Conservation (phyloP, 2,797 vertebrate species). For the Masticophis lateralis region DNA sequence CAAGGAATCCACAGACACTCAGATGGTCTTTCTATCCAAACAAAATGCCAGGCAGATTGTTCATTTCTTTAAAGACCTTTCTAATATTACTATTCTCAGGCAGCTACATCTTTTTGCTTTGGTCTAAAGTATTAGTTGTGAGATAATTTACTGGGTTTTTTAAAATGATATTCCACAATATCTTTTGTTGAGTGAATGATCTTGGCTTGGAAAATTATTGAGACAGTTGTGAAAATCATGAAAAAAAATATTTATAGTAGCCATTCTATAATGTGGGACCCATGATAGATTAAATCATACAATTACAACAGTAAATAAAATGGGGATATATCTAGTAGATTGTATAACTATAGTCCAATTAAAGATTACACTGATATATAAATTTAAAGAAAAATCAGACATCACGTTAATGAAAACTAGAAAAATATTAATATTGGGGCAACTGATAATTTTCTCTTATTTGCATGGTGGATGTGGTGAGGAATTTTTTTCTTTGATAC, state of each 20-base stretch:
- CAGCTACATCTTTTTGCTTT: constrained; percentile 17
- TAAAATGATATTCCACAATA: neutral
- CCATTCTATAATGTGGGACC: too few species aligned
- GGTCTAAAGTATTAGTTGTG: constrained; percentile 27
- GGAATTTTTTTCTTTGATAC: neutral
- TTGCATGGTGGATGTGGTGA: neutral
- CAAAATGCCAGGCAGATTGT: constrained; percentile 44
- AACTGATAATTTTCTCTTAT: neutral
- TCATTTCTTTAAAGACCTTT: constrained; percentile 57
- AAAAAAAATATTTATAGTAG: neutral
- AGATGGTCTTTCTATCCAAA: constrained; percentile 48
- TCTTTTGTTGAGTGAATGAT: neutral
- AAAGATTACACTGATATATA: neutral
- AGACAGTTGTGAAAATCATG: neutral
- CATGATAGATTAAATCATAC: too few species aligned
- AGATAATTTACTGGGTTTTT: neutral
- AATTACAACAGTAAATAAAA: neutral
- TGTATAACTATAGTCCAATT: neutral
- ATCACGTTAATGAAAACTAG: neutral
- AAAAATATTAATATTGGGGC: neutral
- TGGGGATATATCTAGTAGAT: neutral
- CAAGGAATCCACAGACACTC: constrained; percentile 41
- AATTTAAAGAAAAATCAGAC: neutral
- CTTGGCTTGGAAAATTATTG: neutral
- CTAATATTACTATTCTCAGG: constrained; percentile 42